phyloP scores from a whole-genome alignment of 2,888 invertebrate genomes.

The Nemotelus pantherinus region DNA sequence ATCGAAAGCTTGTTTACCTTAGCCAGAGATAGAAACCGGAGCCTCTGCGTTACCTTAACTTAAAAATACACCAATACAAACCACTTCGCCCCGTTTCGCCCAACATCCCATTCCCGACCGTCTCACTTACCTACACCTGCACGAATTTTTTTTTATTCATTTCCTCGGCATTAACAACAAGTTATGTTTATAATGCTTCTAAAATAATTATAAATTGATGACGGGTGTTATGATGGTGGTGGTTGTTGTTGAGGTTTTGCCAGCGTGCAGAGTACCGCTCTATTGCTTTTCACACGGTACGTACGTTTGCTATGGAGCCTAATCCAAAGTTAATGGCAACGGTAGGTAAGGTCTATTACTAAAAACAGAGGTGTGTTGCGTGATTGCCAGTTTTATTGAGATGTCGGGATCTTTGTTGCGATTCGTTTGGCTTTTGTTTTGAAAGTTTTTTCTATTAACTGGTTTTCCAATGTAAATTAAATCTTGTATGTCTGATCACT shows the following conservation, averaged over 20 bases:
- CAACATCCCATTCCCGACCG: conserved; percentile 1
- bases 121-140: conserved; percentile 48
- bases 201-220: neutral
- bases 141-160: conserved; percentile 37
- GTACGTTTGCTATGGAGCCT: neutral
- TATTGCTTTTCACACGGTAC: neutral
- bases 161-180: neutral
- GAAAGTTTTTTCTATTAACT: no score
- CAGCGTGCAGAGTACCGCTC: no score
- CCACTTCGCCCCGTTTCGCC: neutral
- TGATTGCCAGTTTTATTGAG: conserved; percentile 26
- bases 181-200: conserved; percentile 14
- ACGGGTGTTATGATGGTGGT: neutral
- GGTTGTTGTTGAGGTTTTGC: neutral
- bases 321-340: neutral
- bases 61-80: neutral
- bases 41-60: conserved; percentile 7
- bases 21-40: conserved; percentile 28
- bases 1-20: conserved; percentile 43
- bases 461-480: no score
- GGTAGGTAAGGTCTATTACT: neutral
- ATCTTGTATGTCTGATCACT: no score
- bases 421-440: no score
- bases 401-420: neutral
- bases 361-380: conserved; percentile 19